These are phyloP conservation scores for Sycophaga agraensis DNA, from an alignment of 1,140 invertebrate genomes.

Conservation along the genomic window DNA sequence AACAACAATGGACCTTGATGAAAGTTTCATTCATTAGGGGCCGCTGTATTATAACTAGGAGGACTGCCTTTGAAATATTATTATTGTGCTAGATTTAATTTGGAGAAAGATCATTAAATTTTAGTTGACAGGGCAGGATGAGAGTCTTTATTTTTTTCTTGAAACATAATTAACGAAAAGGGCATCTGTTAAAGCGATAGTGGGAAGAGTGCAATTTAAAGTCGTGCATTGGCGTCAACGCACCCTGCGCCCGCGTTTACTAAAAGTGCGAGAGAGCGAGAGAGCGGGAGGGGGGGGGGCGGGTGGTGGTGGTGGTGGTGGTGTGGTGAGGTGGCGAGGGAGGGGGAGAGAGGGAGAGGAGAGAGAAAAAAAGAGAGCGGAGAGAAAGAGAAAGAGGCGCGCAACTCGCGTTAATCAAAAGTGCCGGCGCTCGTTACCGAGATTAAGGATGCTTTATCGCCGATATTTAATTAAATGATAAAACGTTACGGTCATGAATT, in stretches of 20 bases:
- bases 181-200: slow-evolving; percentile 28
- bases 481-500: slow-evolving; percentile 39
- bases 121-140: slow-evolving; percentile 5
- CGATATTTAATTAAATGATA: slow-evolving; percentile 50
- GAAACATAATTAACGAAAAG: slow-evolving; percentile 36
- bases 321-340: too few species aligned
- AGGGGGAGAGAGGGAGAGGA: not conserved
- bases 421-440: slow-evolving; percentile 40
- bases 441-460: slow-evolving; percentile 46
- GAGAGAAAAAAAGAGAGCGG: not conserved
- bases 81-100: slow-evolving; percentile 16
- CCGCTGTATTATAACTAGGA: too few species aligned
- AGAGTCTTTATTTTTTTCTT: slow-evolving; percentile 23
- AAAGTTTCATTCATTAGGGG: too few species aligned
- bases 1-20: too few species aligned
- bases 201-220: slow-evolving; percentile 35
- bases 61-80: too few species aligned
- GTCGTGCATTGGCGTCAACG: slow-evolving; percentile 36
- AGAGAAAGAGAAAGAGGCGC: slow-evolving; percentile 13
- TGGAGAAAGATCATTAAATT: slow-evolving; percentile 34
- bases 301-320: too few species aligned
- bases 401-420: slow-evolving; percentile 40
- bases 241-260: slow-evolving; percentile 25
- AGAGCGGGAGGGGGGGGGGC: too few species aligned
- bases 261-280: too few species aligned